Conservation (phyloP, 1,140 invertebrate species). For the Euglossa dilemma region DNA sequence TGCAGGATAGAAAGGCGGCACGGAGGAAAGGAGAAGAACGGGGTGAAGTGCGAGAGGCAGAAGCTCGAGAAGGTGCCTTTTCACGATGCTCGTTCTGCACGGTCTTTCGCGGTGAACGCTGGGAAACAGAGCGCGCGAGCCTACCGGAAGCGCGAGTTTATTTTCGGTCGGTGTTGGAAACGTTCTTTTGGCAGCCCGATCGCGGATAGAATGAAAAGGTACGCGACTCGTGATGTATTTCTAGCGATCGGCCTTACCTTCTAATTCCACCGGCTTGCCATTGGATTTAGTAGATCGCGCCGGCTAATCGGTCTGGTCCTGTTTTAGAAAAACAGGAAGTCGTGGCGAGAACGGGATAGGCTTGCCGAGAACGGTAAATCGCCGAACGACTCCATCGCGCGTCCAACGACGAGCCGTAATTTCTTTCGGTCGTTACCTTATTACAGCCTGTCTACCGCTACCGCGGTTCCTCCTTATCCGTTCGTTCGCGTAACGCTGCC, state of each 20-base stretch:
- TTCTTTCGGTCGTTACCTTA: background rate
- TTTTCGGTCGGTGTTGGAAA: conserved; percentile 62
- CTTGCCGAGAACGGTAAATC: background rate
- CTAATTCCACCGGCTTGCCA: background rate
- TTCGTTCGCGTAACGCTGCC: background rate
- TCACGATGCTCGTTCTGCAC: background rate
- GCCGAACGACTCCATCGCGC: background rate
- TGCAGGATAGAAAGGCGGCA: background rate
- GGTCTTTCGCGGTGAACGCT: conserved; percentile 24
- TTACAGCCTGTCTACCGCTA: background rate
- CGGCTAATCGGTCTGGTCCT: background rate
- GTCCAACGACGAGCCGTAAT: background rate
- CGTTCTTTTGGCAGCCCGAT: conserved; percentile 65
- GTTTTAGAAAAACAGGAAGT: conserved; percentile 17
- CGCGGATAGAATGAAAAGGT: conserved; percentile 47
- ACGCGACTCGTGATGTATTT: conserved; percentile 30
- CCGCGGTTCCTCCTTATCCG: background rate
- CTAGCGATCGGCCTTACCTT: conserved; percentile 21
- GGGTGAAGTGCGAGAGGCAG: background rate
- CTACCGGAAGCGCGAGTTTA: conserved; percentile 66
- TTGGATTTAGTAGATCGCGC: background rate
- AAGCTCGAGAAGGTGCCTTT: conserved; percentile 9
- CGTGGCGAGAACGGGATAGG: background rate
- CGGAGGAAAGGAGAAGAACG: background rate
- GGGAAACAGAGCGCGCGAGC: conserved; percentile 41